Conservation (phyloP, 2,113 vertebrate species). For the Odontophorus gujanensis region DNA sequence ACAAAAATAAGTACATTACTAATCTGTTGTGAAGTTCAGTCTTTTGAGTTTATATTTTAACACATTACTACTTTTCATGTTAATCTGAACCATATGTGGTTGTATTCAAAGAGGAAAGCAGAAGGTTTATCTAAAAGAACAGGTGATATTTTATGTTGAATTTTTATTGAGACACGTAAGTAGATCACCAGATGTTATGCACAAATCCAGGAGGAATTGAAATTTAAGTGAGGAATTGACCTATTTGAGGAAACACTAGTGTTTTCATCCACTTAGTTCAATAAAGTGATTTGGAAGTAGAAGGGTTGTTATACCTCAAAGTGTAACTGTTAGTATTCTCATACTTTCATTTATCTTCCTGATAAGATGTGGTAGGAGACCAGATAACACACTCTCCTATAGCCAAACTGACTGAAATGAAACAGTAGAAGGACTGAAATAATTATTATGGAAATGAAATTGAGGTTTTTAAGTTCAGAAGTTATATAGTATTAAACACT, state of each 20-base stretch:
- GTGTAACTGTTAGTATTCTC: neutral
- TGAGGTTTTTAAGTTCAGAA: neutral
- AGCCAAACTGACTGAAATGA: neutral
- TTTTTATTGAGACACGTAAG: neutral
- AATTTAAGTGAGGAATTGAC: neutral
- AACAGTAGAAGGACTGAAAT: neutral
- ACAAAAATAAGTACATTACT: neutral
- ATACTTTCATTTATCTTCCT: neutral
- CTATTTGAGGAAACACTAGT: neutral
- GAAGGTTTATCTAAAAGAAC: constrained; percentile 37
- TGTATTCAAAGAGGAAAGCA: constrained; percentile 10
- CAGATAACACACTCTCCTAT: neutral
- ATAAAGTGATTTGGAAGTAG: neutral
- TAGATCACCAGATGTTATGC: neutral
- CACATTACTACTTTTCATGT: neutral
- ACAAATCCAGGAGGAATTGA: neutral
- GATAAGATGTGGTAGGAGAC: neutral
- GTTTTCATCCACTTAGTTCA: neutral
- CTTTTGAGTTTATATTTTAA: neutral
- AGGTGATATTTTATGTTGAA: neutral
- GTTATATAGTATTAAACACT: neutral
- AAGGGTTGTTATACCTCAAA: neutral
- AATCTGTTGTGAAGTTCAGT: neutral
- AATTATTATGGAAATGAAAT: neutral
- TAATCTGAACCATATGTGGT: neutral